phyloP scores from a whole-genome alignment of 1,140 invertebrate genomes.

The Drosophila bocki region DNA sequence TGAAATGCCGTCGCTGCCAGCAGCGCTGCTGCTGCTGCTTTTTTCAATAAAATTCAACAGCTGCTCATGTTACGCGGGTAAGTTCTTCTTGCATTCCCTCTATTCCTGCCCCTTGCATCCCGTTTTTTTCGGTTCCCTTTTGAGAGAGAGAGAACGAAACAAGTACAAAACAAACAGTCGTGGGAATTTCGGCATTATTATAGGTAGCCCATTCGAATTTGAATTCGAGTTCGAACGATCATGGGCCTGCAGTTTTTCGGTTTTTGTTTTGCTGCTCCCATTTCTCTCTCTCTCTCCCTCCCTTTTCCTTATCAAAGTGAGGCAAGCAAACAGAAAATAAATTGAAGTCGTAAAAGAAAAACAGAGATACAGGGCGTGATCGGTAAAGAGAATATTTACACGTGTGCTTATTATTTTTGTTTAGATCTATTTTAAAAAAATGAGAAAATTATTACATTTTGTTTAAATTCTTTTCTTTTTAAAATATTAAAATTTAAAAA shows the following conservation, averaged over 20 bases:
- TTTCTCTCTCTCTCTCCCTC: not conserved
- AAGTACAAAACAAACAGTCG: constrained; percentile 79
- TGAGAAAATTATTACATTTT: too few relatives aligned
- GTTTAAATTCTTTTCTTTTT: too few relatives aligned
- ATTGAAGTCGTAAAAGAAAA: constrained; percentile 4
- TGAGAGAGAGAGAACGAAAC: constrained; percentile 30
- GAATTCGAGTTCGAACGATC: constrained; percentile 25
- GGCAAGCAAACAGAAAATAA: constrained; percentile 29
- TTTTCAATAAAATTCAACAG: constrained; percentile 53
- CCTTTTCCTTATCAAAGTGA: constrained; percentile 26
- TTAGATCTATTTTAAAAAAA: too few relatives aligned
- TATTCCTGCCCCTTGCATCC: constrained; percentile 1
- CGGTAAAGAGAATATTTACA: not conserved
- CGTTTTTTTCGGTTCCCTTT: constrained; percentile 25
- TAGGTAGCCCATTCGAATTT: constrained; percentile 13
- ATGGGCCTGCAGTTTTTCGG: constrained; percentile 13
- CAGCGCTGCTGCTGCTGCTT: constrained; percentile 53
- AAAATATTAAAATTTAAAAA: not conserved
- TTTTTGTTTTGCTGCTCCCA: constrained; percentile 24
- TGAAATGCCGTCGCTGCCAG: constrained; percentile 57
- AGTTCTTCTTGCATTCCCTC: constrained; percentile 51
- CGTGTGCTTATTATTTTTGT: not conserved
- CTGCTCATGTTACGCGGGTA: constrained; percentile 82
- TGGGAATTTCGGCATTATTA: constrained; percentile 60
- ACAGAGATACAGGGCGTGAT: not conserved